Conservation (phyloP, 2,113 vertebrate genomes). For the Dolichallabes microphthalmus region DNA sequence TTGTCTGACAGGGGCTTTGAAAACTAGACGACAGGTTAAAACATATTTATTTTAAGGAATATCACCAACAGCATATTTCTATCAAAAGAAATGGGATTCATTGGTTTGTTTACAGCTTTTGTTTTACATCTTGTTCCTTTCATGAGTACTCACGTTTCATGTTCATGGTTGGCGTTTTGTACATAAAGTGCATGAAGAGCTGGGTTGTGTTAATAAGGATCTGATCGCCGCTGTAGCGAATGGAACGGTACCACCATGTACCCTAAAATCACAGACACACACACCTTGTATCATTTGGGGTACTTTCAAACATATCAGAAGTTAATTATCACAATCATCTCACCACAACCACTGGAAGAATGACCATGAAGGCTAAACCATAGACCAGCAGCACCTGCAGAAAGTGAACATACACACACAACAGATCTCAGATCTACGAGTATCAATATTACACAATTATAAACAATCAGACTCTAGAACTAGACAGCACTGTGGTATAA, state of each 20-base stretch:
- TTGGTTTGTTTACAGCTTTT: neutral
- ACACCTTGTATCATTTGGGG: neutral
- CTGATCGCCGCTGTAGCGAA: constrained; percentile 96
- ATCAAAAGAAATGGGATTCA: neutral
- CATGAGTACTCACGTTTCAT: constrained; percentile 89
- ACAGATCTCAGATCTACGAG: neutral
- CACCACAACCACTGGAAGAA: constrained; percentile 98
- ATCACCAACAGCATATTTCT: neutral
- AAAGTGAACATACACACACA: constrained; percentile 17
- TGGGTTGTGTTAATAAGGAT: constrained; percentile 98
- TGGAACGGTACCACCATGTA: constrained; percentile 99
- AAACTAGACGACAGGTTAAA: neutral
- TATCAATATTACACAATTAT: neutral
- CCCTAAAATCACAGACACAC: constrained; percentile 71
- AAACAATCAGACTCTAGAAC: neutral
- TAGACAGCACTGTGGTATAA: neutral
- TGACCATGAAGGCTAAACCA: constrained; percentile 98
- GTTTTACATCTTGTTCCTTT: neutral
- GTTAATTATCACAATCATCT: constrained; percentile 52
- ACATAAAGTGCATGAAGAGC: constrained; percentile 98
- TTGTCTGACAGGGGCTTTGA: neutral
- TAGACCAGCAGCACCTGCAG: constrained; percentile 92
- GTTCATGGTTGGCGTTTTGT: constrained; percentile 98
- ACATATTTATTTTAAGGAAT: neutral
- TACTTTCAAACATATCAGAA: neutral